Conservation (phyloP, 2,113 vertebrate species). For the Bufo bufo region DNA sequence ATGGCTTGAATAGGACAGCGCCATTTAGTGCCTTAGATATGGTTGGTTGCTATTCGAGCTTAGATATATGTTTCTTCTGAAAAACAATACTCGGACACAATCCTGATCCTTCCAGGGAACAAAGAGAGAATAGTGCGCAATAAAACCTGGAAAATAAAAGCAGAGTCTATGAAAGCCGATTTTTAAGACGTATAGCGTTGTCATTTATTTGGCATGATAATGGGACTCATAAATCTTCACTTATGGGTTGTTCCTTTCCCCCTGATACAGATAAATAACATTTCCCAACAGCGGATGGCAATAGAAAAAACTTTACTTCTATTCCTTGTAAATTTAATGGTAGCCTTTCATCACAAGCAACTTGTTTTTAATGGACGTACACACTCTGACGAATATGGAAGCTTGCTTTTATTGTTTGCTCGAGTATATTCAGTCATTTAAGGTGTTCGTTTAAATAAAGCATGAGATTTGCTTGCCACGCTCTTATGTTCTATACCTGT, state of each 20-base stretch:
- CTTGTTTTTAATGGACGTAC: background rate
- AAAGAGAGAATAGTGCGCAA: conserved; percentile 15
- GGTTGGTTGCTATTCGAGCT: conserved; percentile 26
- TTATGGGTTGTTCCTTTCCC: conserved; percentile 23
- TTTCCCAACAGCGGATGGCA: conserved; percentile 13
- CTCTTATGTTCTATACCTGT: background rate
- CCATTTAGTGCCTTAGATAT: conserved; percentile 52
- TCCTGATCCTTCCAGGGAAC: conserved; percentile 19
- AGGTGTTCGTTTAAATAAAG: background rate
- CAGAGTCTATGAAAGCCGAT: conserved; percentile 26
- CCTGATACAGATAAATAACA: conserved; percentile 9
- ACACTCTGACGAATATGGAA: background rate
- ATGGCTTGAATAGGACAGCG: conserved; percentile 43
- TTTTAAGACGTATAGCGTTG: conserved; percentile 42
- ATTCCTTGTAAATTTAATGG: conserved; percentile 1
- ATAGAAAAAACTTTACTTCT: conserved; percentile 20
- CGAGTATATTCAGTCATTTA: background rate
- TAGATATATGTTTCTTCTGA: conserved; percentile 36
- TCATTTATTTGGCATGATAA: conserved; percentile 36
- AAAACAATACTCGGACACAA: conserved; percentile 24
- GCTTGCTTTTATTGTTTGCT: background rate
- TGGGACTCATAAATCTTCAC: conserved; percentile 37
- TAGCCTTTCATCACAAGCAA: conserved; percentile 30
- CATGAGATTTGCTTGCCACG: background rate
- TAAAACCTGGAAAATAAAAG: conserved; percentile 41